Percentiles rank a stretch among this genome's conserved stretches.
Evolutionary conservation across 2,113 vertebrate species (phyloP).

Genomic region (Pungitius pungitius): DNA sequence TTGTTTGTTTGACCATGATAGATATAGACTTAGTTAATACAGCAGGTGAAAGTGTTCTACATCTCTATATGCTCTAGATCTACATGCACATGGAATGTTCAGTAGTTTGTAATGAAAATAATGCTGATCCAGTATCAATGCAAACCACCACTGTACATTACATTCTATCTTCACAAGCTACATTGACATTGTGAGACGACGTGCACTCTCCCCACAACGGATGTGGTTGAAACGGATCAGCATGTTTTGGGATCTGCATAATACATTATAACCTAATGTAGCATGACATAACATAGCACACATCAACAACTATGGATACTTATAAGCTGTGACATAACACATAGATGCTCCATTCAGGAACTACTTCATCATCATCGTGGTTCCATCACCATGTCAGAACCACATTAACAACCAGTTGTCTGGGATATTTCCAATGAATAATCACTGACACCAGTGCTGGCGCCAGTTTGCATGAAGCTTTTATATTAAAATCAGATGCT

Average conservation of each 20-base stretch:
- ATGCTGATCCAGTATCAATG: background rate
- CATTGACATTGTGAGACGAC: constrained; percentile 8
- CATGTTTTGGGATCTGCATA: constrained; percentile 42
- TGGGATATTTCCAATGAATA: background rate
- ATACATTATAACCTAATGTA: constrained; percentile 48
- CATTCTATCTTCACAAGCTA: background rate
- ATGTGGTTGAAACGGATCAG: constrained; percentile 41
- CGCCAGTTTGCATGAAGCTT: background rate
- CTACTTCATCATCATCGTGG: constrained; percentile 22
- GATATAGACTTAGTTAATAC: background rate
- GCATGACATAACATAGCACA: constrained; percentile 24
- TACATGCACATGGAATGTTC: background rate
- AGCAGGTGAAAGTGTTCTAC: background rate
- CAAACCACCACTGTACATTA: background rate
- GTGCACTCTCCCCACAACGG: background rate
- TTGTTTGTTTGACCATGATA: background rate
- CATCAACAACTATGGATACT: constrained; percentile 25
- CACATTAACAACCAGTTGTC: background rate
- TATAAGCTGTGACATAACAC: constrained; percentile 32
- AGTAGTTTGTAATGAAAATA: background rate
- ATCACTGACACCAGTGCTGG: background rate
- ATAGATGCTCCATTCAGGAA: constrained; percentile 12
- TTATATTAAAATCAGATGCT: background rate
- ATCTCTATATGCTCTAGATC: no score
- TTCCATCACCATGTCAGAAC: constrained; percentile 16